Percentiles rank a stretch among this genome's conserved stretches.
Conservation (phyloP, 1,140 invertebrate species). For the Drosophila miranda region DNA sequence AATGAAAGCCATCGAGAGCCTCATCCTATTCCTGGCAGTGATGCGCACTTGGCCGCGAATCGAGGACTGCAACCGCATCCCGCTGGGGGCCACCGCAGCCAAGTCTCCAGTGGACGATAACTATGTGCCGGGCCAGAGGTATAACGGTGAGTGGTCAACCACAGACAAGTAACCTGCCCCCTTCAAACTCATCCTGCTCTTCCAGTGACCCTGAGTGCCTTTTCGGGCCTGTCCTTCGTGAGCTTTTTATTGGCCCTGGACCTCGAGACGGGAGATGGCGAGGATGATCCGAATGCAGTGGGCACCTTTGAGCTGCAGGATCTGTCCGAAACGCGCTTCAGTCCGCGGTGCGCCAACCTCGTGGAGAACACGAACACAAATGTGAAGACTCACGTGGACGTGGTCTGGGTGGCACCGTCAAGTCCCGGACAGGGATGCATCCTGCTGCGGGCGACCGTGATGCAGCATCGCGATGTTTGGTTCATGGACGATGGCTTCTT, state of each 20-base stretch:
- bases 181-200: background rate
- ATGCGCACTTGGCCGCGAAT: constrained; percentile 28
- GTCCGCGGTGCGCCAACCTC: constrained; percentile 89
- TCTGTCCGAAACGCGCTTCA: constrained; percentile 87
- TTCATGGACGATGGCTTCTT: constrained; percentile 93
- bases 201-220: constrained; percentile 62
- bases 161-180: background rate
- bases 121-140: constrained; percentile 87
- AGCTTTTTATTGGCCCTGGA: constrained; percentile 88
- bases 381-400: constrained; percentile 87
- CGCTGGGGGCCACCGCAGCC: constrained; percentile 82
- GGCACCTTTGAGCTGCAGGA: constrained; percentile 86
- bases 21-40: constrained; percentile 43
- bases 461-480: constrained; percentile 92
- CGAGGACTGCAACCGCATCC: constrained; percentile 83
- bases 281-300: constrained; percentile 65
- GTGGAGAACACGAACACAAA: constrained; percentile 88
- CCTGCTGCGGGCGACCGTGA: constrained; percentile 89
- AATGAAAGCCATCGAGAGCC: constrained; percentile 39
- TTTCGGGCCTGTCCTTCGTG: constrained; percentile 85
- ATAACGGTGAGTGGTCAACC: constrained; percentile 83
- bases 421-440: constrained; percentile 89
- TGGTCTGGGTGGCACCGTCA: constrained; percentile 90
- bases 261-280: constrained; percentile 79
- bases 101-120: constrained; percentile 84